These are phyloP conservation scores for Horisme vitalbata DNA, from an alignment of 2,888 invertebrate species.

Conservation along the genomic window DNA sequence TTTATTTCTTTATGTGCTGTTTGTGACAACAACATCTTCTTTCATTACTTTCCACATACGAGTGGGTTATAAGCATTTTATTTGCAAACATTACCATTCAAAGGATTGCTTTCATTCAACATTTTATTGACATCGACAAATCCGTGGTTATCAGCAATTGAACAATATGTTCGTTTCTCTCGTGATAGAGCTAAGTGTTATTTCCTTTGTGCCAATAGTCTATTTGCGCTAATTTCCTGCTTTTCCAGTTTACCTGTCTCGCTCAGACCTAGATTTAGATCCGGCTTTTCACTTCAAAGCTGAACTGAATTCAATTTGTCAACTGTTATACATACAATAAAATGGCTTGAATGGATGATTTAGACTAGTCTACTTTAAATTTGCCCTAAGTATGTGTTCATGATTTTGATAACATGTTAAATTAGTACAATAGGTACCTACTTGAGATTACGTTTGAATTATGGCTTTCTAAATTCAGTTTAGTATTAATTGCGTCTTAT, in stretches of 20 bases:
- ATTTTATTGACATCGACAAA: slow-evolving; percentile 2
- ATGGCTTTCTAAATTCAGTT: too few species aligned
- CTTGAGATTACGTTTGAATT: too few species aligned
- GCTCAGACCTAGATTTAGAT: slow-evolving; percentile 43
- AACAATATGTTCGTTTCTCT: slow-evolving; percentile 32
- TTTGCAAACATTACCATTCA: neutral
- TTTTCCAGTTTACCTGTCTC: slow-evolving; percentile 48
- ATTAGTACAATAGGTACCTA: too few species aligned
- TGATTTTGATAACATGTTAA: too few species aligned
- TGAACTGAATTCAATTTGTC: slow-evolving; percentile 6
- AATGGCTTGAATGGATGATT: neutral
- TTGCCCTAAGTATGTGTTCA: too few species aligned
- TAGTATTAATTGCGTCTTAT: too few species aligned
- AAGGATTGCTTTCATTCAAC: neutral
- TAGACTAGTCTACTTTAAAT: too few species aligned
- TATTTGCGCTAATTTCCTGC: slow-evolving; percentile 61
- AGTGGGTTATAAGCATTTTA: neutral
- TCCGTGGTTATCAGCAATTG: slow-evolving; percentile 8
- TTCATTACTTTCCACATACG: slow-evolving; percentile 1
- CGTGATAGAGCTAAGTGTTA: slow-evolving; percentile 47
- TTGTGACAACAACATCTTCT: slow-evolving; percentile 6
- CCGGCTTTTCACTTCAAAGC: slow-evolving; percentile 6
- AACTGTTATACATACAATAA: too few species aligned
- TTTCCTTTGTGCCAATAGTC: slow-evolving; percentile 69
- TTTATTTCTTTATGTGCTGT: neutral